Percentiles rank a stretch among this genome's conserved stretches.
These are phyloP conservation scores for Gnathonemus longibarbis DNA, from an alignment of 2,113 vertebrate species.

Conservation along the genomic window DNA sequence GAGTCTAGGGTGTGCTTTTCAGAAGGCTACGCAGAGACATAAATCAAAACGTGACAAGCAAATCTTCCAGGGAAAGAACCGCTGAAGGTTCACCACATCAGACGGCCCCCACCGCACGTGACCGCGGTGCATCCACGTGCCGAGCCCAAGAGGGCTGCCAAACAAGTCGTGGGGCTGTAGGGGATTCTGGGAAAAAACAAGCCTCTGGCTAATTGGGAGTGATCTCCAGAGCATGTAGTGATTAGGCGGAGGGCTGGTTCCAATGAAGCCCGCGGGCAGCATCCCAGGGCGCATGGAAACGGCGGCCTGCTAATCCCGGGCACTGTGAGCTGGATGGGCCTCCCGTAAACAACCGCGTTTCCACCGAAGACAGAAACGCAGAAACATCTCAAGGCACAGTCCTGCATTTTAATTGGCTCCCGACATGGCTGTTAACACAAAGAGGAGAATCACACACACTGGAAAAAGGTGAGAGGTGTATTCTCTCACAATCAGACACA, in stretches of 20 bases:
- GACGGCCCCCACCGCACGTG: conserved; percentile 17
- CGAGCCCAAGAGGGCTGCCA: conserved; percentile 3
- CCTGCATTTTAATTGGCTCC: not conserved
- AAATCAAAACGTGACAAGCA: conserved; percentile 32
- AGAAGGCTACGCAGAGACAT: conserved; percentile 30
- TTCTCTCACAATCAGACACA: not conserved
- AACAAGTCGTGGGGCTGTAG: conserved; percentile 30
- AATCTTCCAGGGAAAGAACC: not conserved
- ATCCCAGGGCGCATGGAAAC: conserved; percentile 37
- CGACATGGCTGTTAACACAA: not conserved
- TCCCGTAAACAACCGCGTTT: conserved; percentile 26
- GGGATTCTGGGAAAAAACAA: conserved; percentile 48
- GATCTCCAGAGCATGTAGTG: conserved; percentile 39
- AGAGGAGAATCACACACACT: not conserved
- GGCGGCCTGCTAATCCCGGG: conserved; percentile 39
- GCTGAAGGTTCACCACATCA: conserved; percentile 49
- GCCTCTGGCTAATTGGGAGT: conserved; percentile 35
- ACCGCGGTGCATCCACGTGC: not conserved
- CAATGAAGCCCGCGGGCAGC: conserved; percentile 30
- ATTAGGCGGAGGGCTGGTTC: conserved; percentile 49
- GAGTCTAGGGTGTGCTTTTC: conserved; percentile 11
- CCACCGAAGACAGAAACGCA: not conserved
- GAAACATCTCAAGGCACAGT: not conserved
- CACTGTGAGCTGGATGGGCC: conserved; percentile 26
- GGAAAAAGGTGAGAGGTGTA: not conserved